These are phyloP conservation scores for Lycaena phlaeas DNA, from an alignment of 2,888 invertebrate genomes.

Conservation along the genomic window DNA sequence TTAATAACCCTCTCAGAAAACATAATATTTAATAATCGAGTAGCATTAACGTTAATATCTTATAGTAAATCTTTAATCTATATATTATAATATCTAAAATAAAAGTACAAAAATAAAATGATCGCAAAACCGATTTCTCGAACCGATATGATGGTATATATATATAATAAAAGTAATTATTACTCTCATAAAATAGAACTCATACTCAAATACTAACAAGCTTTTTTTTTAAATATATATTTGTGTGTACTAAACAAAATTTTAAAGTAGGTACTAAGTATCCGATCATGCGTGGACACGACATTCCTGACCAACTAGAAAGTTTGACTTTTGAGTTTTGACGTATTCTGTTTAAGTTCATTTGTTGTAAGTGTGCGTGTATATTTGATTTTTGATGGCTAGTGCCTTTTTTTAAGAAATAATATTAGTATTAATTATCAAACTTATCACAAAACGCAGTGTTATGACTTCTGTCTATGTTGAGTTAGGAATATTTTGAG, in stretches of 20 bases:
- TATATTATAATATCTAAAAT: no score
- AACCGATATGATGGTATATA: no score
- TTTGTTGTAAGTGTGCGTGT: slow-evolving; percentile 16
- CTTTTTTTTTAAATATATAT: background rate
- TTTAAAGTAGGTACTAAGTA: slow-evolving; percentile 14
- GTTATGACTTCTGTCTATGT: background rate
- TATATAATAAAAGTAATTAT: no score
- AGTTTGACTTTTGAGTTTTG: slow-evolving; percentile 25
- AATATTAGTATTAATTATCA: slow-evolving; percentile 10
- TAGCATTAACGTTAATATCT: no score
- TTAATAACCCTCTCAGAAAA: no score
- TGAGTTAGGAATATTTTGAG: background rate
- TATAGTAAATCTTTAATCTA: no score
- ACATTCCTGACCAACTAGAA: slow-evolving; percentile 25
- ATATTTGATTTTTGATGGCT: slow-evolving; percentile 24
- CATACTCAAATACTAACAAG: no score
- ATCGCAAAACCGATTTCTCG: no score
- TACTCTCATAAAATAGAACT: no score
- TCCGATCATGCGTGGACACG: slow-evolving; percentile 23
- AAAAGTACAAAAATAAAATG: no score
- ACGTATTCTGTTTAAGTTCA: slow-evolving; percentile 15
- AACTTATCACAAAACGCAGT: background rate
- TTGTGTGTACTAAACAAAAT: background rate
- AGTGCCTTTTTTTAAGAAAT: slow-evolving; percentile 18
- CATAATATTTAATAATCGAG: no score